A percentile compares a stretch with the other conserved stretches of the same genome.
phyloP scores from a whole-genome alignment of 2,888 invertebrate species.

The Eutolmus rufibarbis region DNA sequence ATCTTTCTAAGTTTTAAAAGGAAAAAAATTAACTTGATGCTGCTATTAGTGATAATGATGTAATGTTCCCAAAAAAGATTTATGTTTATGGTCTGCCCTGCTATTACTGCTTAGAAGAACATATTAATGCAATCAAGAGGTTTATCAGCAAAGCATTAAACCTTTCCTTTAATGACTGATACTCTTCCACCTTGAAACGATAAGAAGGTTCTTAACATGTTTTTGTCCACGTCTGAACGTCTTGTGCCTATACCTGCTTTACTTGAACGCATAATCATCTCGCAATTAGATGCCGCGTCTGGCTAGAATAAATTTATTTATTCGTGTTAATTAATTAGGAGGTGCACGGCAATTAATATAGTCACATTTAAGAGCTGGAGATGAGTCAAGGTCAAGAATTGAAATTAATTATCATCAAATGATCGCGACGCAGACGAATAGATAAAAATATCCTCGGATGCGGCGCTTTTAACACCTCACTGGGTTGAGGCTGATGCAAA shows the following conservation, averaged over 20 bases:
- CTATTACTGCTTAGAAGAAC: not conserved
- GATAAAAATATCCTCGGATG: not conserved
- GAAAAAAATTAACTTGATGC: not conserved
- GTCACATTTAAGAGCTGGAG: not conserved
- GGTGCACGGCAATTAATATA: not conserved
- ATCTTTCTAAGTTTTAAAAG: not conserved
- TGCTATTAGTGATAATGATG: not conserved
- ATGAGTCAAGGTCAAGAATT: not conserved
- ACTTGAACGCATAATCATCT: not conserved
- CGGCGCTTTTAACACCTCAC: not conserved
- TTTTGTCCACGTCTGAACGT: not conserved
- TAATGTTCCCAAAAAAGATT: not conserved
- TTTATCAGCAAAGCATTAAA: not conserved
- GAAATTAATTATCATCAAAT: not conserved
- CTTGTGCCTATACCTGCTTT: not conserved
- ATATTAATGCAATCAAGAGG: not conserved
- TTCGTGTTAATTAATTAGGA: not conserved
- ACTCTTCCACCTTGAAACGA: not conserved
- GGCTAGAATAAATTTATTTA: not conserved
- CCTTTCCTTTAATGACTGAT: not conserved
- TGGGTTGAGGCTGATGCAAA: not conserved
- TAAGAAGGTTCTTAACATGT: not conserved
- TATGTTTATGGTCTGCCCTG: not conserved
- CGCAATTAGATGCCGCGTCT: not conserved
- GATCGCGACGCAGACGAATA: not conserved